Evolutionary conservation across 2,888 invertebrate genomes (phyloP), one percentile per base, ranked within the genome.

Genomic region (Dynastes hyllus): DNA sequence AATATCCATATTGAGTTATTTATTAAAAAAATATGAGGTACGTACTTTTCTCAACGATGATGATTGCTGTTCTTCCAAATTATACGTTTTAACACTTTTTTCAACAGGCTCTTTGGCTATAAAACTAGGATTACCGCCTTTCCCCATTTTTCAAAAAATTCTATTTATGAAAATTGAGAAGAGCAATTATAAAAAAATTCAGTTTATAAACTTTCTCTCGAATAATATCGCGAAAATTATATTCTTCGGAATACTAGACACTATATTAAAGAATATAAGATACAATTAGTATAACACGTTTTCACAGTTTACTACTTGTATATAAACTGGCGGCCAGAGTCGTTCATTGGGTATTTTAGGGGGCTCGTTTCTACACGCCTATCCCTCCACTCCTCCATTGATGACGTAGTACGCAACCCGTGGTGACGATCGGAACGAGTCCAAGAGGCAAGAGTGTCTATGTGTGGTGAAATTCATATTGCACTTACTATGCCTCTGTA

Each of bases 51-150:
- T 75, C 5, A 29, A 3, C 45, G 37, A 3, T 8, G 45, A 27
- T 4, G 50, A 9, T 50, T 75, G 61, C 5, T 22, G 29, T 13
- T 61, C 45, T 66, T 78, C 75, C 37, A 78, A 50, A 71, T 66
- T 73, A 27, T 75, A 73, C 6, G 66, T 53, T 29, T 55, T 67
- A 29, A n/a, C 66, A 67, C 27, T 65, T 37, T 78, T 73, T 13
- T 66, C 73, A n/a, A n/a, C 27, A 6, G 58, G 40, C 58, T 69
- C 65, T 37, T 58, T 66, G 5, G 27, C 22, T 16, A 77, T 45
- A 29, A 77, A 67, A 37, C 22, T 78, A 55, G 73, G 73, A 65
- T 78, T 66, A 16, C 78, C 73, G 27, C 78, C 78, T 66, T 78
- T 78, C 27, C 78, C 78, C 78, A 78, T 78, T 55, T 75, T 66